phyloP scores from a whole-genome alignment of 1,140 invertebrate species.

The Aphis craccivora region DNA sequence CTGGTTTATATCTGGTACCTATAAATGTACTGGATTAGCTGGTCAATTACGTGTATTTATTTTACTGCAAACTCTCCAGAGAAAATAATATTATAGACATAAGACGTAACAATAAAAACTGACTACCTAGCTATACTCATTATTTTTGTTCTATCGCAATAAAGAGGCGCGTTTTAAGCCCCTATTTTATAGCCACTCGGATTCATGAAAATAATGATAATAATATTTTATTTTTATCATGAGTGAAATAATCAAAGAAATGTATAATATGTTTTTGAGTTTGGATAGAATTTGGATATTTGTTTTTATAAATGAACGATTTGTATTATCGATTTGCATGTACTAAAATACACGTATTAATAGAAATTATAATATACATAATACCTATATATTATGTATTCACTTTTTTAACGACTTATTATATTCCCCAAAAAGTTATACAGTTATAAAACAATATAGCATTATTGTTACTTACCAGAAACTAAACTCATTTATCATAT shows the following conservation, averaged over 20 bases:
- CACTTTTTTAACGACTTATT: not conserved
- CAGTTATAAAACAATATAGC: not conserved
- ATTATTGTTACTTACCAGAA: not conserved
- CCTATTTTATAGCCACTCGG: not conserved
- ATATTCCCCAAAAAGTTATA: not conserved
- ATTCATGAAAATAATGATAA: not conserved
- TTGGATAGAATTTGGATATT: not conserved
- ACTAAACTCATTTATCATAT: slow-evolving; percentile 11
- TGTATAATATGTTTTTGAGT: not conserved
- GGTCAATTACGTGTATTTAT: not conserved
- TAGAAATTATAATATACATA: not conserved
- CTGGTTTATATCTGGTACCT: not conserved
- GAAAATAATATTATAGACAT: too few species aligned
- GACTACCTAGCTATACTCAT: not conserved
- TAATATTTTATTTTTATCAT: not conserved
- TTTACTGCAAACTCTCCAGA: not conserved
- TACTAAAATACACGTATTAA: not conserved
- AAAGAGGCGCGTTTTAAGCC: not conserved
- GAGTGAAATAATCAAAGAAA: not conserved
- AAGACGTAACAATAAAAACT: not conserved
- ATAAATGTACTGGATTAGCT: not conserved
- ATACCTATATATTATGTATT: not conserved
- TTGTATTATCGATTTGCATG: not conserved
- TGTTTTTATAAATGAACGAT: not conserved
- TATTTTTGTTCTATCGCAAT: slow-evolving; percentile 1